phyloP scores from a whole-genome alignment of 2,888 invertebrate genomes.

The Drosophila pseudotakahashii region DNA sequence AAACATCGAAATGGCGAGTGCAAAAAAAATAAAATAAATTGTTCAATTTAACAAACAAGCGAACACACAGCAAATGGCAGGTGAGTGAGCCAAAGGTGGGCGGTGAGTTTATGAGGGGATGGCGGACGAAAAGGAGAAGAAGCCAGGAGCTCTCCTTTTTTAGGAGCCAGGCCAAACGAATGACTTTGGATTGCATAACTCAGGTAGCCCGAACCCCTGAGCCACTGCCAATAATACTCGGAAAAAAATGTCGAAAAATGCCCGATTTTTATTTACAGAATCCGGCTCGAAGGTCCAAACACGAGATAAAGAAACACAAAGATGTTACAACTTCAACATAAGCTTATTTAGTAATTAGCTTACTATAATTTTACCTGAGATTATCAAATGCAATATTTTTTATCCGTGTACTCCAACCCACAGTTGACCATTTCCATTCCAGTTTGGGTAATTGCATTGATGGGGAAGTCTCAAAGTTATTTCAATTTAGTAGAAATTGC shows the following conservation, averaged over 20 bases:
- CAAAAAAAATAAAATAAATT: conserved; percentile 65
- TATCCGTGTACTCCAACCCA: background rate
- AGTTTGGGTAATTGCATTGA: conserved; percentile 25
- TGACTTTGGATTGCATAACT: conserved; percentile 38
- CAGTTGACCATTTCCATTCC: conserved; percentile 11
- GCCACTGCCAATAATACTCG: background rate
- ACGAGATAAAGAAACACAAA: no score
- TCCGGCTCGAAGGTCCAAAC: no score
- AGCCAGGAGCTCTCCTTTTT: conserved; percentile 15
- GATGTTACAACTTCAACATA: no score
- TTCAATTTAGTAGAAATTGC: conserved; percentile 27
- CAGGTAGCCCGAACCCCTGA: background rate
- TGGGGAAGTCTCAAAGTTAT: conserved; percentile 20
- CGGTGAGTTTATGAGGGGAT: background rate
- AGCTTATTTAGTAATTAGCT: no score
- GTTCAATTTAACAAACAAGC: conserved; percentile 73
- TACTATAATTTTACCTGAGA: no score
- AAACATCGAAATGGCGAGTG: conserved; percentile 33
- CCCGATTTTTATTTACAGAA: no score
- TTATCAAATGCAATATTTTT: background rate
- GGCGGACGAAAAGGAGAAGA: background rate
- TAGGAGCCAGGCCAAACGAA: conserved; percentile 19
- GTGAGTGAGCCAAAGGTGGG: conserved; percentile 18
- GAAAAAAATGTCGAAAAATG: background rate
- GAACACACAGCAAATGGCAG: conserved; percentile 27